Base-by-base conservation (phyloP, 2,888 invertebrate species). In the Sesia apiformis region DNA sequence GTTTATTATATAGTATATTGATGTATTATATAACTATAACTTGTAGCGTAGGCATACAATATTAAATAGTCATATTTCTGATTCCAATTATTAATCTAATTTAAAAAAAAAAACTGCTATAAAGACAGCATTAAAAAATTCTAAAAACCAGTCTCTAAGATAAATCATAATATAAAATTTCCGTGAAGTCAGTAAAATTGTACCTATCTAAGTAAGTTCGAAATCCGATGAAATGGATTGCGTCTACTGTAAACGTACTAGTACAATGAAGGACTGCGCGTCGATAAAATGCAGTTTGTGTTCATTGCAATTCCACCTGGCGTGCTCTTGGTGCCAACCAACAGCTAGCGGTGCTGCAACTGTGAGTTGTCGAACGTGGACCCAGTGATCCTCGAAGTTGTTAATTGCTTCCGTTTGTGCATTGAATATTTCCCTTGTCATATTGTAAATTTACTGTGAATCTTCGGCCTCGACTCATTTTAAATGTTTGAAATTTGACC, bases 211-310 rank as follows among this genome's bases (percentile, higher is more conserved):
- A 23, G 2, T 23, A 23, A 23, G 23, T 23, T 23, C 23, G 23
- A 23, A 23, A 23, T 23, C 23, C 2, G 23, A 2, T 59, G 69
- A 63, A 53, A 85, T 84, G 83, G 80, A 82, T 56, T 84, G 84
- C 68, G 81, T 79, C 38, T 72, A 66, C 59, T 84, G 84, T 63
- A 81, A 82, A 57, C 76, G 74, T 52, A 23, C 23, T 23, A 1
- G 23, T 23, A 76, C 81, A 42, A 80, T 76, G 66, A 74, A 78
- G 56, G 84, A 84, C 40, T 81, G 78, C 58, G 84, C 84, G 8
- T 79, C 77, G 0, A 81, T 85, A 53, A 83, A 81, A 57, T 85
- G 85, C 69, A 84, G 84, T 63, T 59, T 65, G 51, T 86, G 85
- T 62, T 66, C 74, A 38, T 80, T 81, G 0, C 81, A 82, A 52